Base-by-base conservation (phyloP, 2,888 invertebrate species). In the Rhagium mordax region DNA sequence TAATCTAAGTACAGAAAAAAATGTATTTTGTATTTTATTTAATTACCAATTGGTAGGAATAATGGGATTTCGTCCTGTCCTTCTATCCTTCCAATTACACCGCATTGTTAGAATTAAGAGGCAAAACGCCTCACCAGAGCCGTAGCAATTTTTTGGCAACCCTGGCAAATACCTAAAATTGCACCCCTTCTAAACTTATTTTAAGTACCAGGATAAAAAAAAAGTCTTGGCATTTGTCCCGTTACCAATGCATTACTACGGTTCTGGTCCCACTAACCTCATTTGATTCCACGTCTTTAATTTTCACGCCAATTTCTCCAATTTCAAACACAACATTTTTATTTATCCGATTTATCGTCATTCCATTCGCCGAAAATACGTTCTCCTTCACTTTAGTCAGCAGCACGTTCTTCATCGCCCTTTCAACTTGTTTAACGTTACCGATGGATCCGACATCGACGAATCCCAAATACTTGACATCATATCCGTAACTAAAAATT, bases 391-490 rank as follows among this genome's bases (percentile, higher is more conserved):
- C 27, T 24, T 27, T 57, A 10, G 13, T 29, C 27, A 47, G 47
- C 87, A 70, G n/a, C 76, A 88, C 77, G 84, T 72, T 49, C 84
- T 79, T 83, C 70, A 90, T 88, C 13, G 89, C 90, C 76, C 85
- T 87, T 75, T 90, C 89, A 21, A 91, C 89, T 81, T 89, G 89
- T 78, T 88, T 89, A 3, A 90, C 89, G 81, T 90, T 90, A 4
- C 91, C 91, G 49, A 86, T 80, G 16, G 79, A 82, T 15, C 90
- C 91, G 48, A 90, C 88, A 24, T 86, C 84, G 3, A 90, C 84
- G 51, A 83, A 85, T 3, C 91, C 91, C 64, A 90, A 86, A 81
- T 89, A 91, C 41, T 85, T 86, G 6, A 89, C 87, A 41, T 83
- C 82, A 77, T 87, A 89, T 48, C 90, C 90, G 66, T 86, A 79